Conservation (phyloP, 2,797 vertebrate genomes). For the Pseudochirops corinnae region DNA sequence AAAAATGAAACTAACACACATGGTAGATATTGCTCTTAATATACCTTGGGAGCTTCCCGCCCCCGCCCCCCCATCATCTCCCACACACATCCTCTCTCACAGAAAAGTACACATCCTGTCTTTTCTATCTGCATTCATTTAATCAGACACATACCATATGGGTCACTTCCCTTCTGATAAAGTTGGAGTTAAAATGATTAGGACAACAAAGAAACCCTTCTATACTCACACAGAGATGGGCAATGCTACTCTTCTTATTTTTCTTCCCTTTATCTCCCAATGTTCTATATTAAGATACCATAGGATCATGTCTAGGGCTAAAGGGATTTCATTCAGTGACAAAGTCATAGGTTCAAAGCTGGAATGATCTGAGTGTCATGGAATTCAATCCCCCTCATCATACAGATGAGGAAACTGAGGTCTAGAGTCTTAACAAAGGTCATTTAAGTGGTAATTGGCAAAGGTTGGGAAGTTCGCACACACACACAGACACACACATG, state of each 20-base stretch:
- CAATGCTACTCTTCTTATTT: neutral
- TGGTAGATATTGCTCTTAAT: neutral
- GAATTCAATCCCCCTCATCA: neutral
- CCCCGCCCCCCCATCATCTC: neutral
- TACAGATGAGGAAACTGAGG: neutral
- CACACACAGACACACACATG: too few species aligned
- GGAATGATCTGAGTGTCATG: neutral
- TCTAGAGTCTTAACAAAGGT: neutral
- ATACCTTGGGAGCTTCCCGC: neutral
- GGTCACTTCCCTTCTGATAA: neutral
- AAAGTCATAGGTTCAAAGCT: neutral
- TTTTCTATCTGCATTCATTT: neutral
- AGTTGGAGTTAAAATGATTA: neutral
- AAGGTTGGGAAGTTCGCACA: neutral
- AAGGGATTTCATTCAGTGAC: neutral
- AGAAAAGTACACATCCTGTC: neutral
- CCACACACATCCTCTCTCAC: neutral
- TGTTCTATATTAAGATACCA: neutral
- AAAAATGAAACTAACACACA: neutral
- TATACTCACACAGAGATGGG: neutral
- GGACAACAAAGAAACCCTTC: neutral
- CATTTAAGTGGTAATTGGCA: neutral
- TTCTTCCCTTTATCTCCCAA: neutral
- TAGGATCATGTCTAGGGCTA: neutral
- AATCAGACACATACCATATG: neutral